phyloP scores from a whole-genome alignment of 2,888 invertebrate genomes.

The Pyrochroa serraticornis region DNA sequence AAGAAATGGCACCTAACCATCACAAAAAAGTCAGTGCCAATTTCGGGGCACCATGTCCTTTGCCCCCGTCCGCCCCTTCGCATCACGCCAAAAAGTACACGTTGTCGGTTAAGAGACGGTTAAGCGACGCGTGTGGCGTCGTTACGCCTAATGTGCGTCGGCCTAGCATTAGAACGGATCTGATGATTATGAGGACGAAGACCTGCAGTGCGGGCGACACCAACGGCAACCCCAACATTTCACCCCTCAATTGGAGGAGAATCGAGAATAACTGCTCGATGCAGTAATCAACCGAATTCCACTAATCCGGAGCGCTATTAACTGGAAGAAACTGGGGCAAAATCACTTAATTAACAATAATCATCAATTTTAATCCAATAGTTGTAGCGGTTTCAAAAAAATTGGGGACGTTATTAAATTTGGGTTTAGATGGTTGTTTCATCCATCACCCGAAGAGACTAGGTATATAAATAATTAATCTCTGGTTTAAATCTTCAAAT shows the following conservation, averaged over 20 bases:
- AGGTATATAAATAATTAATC: too few relatives aligned
- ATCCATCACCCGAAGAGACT: too few relatives aligned
- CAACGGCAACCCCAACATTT: conserved; percentile 63
- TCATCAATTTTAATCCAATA: neutral
- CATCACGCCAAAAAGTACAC: conserved; percentile 76
- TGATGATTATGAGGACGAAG: conserved; percentile 86
- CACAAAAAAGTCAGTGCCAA: conserved; percentile 80
- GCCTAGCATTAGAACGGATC: conserved; percentile 86
- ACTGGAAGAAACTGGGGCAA: too few relatives aligned
- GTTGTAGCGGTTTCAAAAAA: neutral
- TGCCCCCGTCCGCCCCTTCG: conserved; percentile 71
- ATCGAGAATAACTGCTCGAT: conserved; percentile 47
- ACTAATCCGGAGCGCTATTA: neutral
- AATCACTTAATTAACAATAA: neutral
- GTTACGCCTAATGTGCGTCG: conserved; percentile 87
- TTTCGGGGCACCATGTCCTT: conserved; percentile 77
- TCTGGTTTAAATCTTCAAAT: too few relatives aligned
- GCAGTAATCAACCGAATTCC: conserved; percentile 36
- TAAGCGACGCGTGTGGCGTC: conserved; percentile 88
- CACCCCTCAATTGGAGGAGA: conserved; percentile 52
- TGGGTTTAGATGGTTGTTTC: too few relatives aligned
- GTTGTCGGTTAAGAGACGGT: conserved; percentile 78
- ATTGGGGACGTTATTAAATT: too few relatives aligned
- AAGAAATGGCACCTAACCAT: conserved; percentile 89
- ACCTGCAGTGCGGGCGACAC: conserved; percentile 75